Conservation (phyloP, 1,140 invertebrate species). For the Rhizoglyphus robini region DNA sequence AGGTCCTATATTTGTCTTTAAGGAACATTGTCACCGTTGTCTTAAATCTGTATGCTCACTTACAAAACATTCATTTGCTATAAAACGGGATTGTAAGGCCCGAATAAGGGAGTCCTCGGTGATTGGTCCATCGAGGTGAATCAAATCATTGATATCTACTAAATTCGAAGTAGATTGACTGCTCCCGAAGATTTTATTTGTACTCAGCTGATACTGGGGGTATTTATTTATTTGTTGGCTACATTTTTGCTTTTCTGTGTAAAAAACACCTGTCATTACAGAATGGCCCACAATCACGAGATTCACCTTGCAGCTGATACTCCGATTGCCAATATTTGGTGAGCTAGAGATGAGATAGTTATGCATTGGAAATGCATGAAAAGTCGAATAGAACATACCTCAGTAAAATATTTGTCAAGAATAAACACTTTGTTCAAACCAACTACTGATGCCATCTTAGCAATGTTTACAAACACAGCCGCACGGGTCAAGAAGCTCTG, state of each 20-base stretch:
- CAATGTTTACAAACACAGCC: too few relatives aligned
- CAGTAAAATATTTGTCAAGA: constrained; percentile 90
- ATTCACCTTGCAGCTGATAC: constrained; percentile 9
- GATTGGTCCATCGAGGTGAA: constrained; percentile 73
- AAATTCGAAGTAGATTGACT: constrained; percentile 9
- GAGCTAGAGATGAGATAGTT: background rate
- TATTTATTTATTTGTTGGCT: background rate
- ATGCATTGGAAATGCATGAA: background rate
- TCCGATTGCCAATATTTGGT: constrained; percentile 20
- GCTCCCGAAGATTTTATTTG: background rate
- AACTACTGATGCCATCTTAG: constrained; percentile 58
- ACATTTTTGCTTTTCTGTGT: background rate
- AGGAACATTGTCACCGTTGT: too few relatives aligned
- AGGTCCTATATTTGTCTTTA: constrained; percentile 80
- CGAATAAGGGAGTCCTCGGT: constrained; percentile 84
- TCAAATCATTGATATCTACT: constrained; percentile 62
- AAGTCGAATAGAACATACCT: constrained; percentile 40
- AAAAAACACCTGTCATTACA: too few relatives aligned
- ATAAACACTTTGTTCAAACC: constrained; percentile 91
- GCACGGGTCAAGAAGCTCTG: too few relatives aligned
- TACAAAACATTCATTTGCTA: constrained; percentile 71
- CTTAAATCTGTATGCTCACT: constrained; percentile 79
- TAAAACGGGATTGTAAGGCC: constrained; percentile 73
- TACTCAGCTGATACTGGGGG: background rate
- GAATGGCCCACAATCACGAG: too few relatives aligned